Evolutionary conservation across 2,888 invertebrate genomes (phyloP).

Genomic region (Hesperia comma): DNA sequence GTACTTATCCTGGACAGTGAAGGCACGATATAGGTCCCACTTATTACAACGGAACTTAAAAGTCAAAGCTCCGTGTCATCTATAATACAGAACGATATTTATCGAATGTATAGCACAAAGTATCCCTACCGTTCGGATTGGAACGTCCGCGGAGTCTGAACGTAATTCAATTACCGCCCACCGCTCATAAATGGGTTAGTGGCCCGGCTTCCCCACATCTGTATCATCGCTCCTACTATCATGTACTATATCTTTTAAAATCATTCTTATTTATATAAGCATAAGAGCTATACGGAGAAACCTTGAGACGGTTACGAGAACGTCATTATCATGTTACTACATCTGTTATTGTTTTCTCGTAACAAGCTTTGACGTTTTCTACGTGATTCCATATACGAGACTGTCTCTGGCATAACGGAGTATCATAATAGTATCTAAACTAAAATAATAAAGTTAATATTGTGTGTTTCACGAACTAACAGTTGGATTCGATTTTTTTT

Average conservation of each 20-base stretch:
- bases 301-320: constrained; percentile 22
- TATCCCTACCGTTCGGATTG: constrained; percentile 36
- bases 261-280: constrained; percentile 18
- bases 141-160: constrained; percentile 46
- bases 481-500: too few species aligned
- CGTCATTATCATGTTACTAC: constrained; percentile 37
- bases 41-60: too few species aligned
- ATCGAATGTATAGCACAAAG: background rate
- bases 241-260: constrained; percentile 6
- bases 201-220: constrained; percentile 50
- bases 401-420: too few species aligned
- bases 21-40: too few species aligned
- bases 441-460: too few species aligned
- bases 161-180: constrained; percentile 56
- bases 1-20: too few species aligned
- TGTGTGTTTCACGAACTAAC: too few species aligned
- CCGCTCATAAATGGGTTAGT: constrained; percentile 56
- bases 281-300: constrained; percentile 22
- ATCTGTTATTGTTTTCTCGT: constrained; percentile 33
- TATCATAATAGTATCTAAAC: too few species aligned
- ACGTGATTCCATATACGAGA: background rate
- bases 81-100: too few species aligned
- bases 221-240: constrained; percentile 13
- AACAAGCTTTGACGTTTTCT: constrained; percentile 8
- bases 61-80: too few species aligned